phyloP scores from a whole-genome alignment of 2,113 vertebrate species.

The Alethe castanea region DNA sequence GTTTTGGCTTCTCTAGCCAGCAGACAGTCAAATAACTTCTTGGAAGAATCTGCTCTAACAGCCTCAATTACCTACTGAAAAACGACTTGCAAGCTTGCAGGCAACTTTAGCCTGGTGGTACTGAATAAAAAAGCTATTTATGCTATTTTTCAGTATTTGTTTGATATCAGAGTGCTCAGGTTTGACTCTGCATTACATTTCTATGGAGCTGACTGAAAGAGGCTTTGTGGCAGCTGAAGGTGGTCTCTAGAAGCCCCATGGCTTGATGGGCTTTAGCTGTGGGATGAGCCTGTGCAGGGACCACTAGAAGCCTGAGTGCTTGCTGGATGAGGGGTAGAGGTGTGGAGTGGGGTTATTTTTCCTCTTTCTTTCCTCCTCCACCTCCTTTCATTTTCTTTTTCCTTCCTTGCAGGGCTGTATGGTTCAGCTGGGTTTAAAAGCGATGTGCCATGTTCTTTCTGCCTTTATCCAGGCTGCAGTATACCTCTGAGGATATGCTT shows the following conservation, averaged over 20 bases:
- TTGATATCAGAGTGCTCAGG: not conserved
- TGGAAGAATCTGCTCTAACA: not conserved
- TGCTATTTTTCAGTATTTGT: not conserved
- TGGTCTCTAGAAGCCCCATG: not conserved
- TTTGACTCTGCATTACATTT: not conserved
- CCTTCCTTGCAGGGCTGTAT: not conserved
- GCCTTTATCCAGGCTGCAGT: not conserved
- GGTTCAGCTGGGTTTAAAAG: not conserved
- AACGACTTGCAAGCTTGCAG: not conserved
- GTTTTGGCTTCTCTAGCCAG: not conserved
- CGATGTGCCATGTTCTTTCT: not conserved
- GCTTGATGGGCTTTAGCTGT: not conserved
- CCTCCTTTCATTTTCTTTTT: not conserved
- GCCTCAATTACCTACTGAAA: not conserved
- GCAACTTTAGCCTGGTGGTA: not conserved
- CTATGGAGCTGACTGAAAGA: not conserved
- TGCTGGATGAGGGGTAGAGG: not conserved
- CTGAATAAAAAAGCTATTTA: not conserved
- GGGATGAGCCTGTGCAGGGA: not conserved
- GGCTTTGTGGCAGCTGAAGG: not conserved
- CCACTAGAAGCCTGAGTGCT: not conserved
- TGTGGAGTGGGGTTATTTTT: not conserved
- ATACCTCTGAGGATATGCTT: not conserved
- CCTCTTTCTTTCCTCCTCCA: not conserved
- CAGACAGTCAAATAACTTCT: not conserved